Conservation (phyloP, 2,888 invertebrate species). For the Chaitophorus viminalis region DNA sequence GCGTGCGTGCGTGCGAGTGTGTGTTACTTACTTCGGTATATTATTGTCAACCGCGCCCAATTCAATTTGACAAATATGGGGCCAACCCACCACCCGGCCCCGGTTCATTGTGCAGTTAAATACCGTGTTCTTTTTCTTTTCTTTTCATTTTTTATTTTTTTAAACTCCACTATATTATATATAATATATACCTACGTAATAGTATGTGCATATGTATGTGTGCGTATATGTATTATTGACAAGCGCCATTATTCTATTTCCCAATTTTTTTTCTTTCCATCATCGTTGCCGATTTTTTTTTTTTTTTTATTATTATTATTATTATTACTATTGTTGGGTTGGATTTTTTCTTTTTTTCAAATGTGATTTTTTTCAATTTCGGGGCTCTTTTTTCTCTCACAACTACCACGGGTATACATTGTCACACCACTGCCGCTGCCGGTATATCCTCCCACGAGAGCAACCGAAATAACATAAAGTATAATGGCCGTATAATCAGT, state of each 20-base stretch:
- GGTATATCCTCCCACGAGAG: slow-evolving; percentile 50
- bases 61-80: slow-evolving; percentile 56
- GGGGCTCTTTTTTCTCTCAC: neutral
- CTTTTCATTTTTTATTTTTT: slow-evolving; percentile 3
- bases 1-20: neutral
- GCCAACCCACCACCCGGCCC: slow-evolving; percentile 39
- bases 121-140: slow-evolving; percentile 39
- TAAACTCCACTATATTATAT: neutral
- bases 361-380: slow-evolving; percentile 50
- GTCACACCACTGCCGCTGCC: neutral
- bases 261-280: neutral
- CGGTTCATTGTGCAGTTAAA: slow-evolving; percentile 40
- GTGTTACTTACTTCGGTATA: neutral
- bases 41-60: slow-evolving; percentile 56
- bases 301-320: slow-evolving; percentile 12
- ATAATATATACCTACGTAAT: neutral
- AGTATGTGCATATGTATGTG: neutral
- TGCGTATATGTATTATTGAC: slow-evolving; percentile 24
- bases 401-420: neutral
- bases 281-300: slow-evolving; percentile 18
- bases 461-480: slow-evolving; percentile 50
- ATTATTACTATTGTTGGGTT: slow-evolving; percentile 1
- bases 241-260: slow-evolving; percentile 57
- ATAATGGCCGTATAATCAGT: slow-evolving; percentile 61
- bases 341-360: slow-evolving; percentile 18